Percentiles rank a stretch among this genome's conserved stretches.
phyloP scores from a whole-genome alignment of 2,888 invertebrate genomes.

The Habroteleia sp. region DNA sequence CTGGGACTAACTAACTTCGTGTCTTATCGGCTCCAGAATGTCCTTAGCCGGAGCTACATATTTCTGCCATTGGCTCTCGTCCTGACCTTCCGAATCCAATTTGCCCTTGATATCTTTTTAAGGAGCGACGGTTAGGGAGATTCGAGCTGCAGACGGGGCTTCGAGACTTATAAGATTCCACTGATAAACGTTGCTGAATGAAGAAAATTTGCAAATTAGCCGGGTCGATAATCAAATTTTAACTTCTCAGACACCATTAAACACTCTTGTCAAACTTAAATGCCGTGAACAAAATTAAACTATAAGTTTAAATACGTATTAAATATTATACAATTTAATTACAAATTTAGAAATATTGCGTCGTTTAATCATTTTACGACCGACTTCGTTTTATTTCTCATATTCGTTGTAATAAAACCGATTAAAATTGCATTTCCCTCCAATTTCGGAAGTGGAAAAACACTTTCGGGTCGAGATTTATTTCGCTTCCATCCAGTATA shows the following conservation, averaged over 20 bases:
- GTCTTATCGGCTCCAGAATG: constrained; percentile 56
- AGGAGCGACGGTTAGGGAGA: constrained; percentile 38
- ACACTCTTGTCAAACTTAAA: too few relatives aligned
- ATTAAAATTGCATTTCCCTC: too few relatives aligned
- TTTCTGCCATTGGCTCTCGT: constrained; percentile 45
- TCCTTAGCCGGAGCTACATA: constrained; percentile 37
- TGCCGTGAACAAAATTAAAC: too few relatives aligned
- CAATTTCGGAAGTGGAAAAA: too few relatives aligned
- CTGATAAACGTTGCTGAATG: constrained; percentile 44
- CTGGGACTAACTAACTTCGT: constrained; percentile 57
- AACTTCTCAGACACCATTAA: not conserved
- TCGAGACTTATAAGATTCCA: constrained; percentile 34
- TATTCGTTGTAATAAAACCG: too few relatives aligned
- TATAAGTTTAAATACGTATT: too few relatives aligned
- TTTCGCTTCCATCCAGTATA: too few relatives aligned
- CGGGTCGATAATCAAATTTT: constrained; percentile 27
- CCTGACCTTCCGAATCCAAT: constrained; percentile 55
- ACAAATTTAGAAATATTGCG: too few relatives aligned
- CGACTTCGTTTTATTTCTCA: too few relatives aligned
- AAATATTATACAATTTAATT: too few relatives aligned
- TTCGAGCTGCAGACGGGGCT: constrained; percentile 14
- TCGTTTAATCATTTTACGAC: too few relatives aligned
- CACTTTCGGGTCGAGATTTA: too few relatives aligned
- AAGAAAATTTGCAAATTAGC: constrained; percentile 49
- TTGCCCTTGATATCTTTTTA: constrained; percentile 59